Evolutionary conservation across 2,113 vertebrate genomes (phyloP).

Genomic region (Equus quagga): DNA sequence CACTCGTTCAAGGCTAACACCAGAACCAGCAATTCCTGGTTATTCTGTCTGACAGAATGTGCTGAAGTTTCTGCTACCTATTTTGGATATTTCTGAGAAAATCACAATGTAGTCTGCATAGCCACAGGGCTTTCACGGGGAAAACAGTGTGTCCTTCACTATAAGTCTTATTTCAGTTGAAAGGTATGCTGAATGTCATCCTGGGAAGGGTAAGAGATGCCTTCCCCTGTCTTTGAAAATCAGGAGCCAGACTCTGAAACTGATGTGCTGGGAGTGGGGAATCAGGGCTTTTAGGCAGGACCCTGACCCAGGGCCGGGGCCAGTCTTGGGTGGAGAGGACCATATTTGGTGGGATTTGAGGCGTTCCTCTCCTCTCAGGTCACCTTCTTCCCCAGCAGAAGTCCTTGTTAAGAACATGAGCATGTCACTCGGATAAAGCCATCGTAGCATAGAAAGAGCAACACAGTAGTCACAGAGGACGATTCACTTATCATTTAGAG

Average conservation of each 20-base stretch:
- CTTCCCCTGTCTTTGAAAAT: neutral
- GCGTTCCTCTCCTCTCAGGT: neutral
- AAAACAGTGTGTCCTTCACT: neutral
- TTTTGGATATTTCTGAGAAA: constrained; percentile 44
- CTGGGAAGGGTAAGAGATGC: neutral
- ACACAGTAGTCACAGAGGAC: neutral
- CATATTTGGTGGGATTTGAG: neutral
- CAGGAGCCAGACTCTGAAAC: neutral
- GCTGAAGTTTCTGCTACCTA: neutral
- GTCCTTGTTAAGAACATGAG: neutral
- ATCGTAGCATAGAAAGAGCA: neutral
- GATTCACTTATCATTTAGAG: neutral
- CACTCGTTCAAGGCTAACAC: neutral
- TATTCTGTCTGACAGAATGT: neutral
- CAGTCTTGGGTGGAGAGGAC: neutral
- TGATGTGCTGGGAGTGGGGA: neutral
- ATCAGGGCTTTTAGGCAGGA: neutral
- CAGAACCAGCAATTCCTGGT: neutral
- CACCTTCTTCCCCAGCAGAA: neutral
- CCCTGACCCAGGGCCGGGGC: neutral
- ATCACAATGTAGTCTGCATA: neutral
- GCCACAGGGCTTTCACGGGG: neutral
- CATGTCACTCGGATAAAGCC: neutral
- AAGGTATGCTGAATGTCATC: neutral
- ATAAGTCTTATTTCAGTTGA: neutral